These are phyloP conservation scores for Uromys caudimaculatus DNA, from an alignment of 2,797 vertebrate genomes.

Conservation along the genomic window DNA sequence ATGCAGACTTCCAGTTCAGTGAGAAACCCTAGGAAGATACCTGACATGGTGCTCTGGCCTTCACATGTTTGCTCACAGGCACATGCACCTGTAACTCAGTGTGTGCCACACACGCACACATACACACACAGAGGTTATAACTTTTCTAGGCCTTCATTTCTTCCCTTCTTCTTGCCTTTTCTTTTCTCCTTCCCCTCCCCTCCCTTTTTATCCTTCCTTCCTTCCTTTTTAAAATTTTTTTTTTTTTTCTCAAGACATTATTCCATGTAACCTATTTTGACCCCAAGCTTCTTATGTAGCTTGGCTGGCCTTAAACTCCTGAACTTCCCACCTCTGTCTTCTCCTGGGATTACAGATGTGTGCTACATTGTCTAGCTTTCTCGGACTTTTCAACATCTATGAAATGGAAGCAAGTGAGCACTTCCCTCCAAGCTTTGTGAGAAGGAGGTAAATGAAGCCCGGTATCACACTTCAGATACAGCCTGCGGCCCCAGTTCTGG, in stretches of 20 bases:
- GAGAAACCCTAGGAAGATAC: background rate
- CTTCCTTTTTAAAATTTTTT: no score
- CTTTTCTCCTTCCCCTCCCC: no score
- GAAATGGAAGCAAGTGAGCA: background rate
- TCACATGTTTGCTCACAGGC: background rate
- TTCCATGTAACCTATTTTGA: background rate
- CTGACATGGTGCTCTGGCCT: background rate
- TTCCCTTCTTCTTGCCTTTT: no score
- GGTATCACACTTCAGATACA: background rate
- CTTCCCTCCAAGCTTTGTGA: background rate
- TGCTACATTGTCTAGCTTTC: background rate
- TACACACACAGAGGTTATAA: background rate
- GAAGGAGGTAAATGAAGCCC: background rate
- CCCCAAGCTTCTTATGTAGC: background rate
- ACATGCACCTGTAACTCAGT: background rate
- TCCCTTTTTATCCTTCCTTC: fast-evolving
- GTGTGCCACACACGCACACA: no score
- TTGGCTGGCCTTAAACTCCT: background rate
- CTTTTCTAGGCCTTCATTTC: background rate
- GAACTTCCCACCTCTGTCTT: background rate
- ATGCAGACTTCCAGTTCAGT: background rate
- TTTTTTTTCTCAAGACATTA: background rate
- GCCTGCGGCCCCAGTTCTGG: background rate
- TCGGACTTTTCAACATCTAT: background rate
- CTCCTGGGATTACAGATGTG: background rate